Evolutionary conservation across 2,888 invertebrate genomes (phyloP).

Genomic region (Hyposoter dolosus): DNA sequence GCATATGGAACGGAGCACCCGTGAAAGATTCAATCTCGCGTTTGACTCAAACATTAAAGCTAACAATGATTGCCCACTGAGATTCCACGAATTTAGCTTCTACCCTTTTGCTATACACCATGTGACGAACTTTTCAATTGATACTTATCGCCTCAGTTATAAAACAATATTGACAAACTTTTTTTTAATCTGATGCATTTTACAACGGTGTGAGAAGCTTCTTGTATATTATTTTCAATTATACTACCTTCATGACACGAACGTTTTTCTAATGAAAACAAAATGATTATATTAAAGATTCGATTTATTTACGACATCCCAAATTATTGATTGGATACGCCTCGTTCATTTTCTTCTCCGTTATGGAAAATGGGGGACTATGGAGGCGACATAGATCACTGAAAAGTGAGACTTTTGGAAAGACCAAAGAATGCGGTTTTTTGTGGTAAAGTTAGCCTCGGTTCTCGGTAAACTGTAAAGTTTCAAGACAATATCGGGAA

Average conservation of each 20-base stretch:
- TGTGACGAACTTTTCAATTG: neutral
- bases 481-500: conserved; percentile 59
- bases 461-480: conserved; percentile 26
- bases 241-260: neutral
- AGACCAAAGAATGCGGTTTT: conserved; percentile 5
- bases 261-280: neutral
- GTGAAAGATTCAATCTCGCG: conserved; percentile 47
- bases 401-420: neutral
- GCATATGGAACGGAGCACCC: conserved; percentile 22
- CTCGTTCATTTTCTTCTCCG: neutral
- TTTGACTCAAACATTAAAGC: conserved; percentile 34
- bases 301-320: neutral
- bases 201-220: neutral
- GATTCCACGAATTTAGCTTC: conserved; percentile 13
- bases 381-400: neutral
- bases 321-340: neutral
- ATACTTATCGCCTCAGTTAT: neutral
- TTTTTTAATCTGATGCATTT: neutral
- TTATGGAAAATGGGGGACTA: neutral
- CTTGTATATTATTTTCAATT: neutral
- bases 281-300: neutral
- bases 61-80: conserved; percentile 15
- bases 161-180: conserved; percentile 1
- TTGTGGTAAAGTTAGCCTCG: neutral
- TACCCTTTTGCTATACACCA: neutral